phyloP scores from a whole-genome alignment of 30 jellyfish, hydroid and myxozoan species.

The Chrysaora quinquecirrha region DNA sequence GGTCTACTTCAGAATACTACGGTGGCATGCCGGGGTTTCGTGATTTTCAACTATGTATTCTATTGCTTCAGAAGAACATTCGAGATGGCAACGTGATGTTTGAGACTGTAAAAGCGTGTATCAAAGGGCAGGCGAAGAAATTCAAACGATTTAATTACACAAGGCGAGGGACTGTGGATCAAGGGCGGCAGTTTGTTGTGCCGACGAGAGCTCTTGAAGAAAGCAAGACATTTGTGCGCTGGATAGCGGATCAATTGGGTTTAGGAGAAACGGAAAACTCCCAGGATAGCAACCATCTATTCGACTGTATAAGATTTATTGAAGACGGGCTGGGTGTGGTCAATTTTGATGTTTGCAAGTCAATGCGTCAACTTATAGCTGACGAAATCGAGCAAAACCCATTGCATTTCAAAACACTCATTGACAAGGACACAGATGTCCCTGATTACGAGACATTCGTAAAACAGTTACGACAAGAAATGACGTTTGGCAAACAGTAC shows the following conservation, averaged over 20 bases:
- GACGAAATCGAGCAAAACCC: slow-evolving; percentile 82
- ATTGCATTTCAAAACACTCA: slow-evolving; percentile 63
- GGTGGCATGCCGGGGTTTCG: slow-evolving; percentile 88
- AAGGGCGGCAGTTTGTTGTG: slow-evolving; percentile 13
- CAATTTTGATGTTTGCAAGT: slow-evolving; percentile 45
- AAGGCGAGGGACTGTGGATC: slow-evolving; percentile 65
- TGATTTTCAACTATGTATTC: slow-evolving; percentile 78
- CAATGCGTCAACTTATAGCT: slow-evolving; percentile 73
- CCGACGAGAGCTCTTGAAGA: slow-evolving; percentile 66
- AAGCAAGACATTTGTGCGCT: slow-evolving; percentile 62
- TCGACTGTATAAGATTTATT: slow-evolving; percentile 59
- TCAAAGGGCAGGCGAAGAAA: slow-evolving; percentile 69
- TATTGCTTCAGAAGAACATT: slow-evolving; percentile 68
- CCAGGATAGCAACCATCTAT: slow-evolving; percentile 70
- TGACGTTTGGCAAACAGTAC: slow-evolving; percentile 77
- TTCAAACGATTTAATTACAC: slow-evolving; percentile 67
- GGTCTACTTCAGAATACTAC: slow-evolving; percentile 74
- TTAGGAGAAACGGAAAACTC: slow-evolving; percentile 67
- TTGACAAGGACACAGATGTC: slow-evolving; percentile 68
- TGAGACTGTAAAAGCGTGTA: slow-evolving; percentile 84
- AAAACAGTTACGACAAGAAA: slow-evolving; percentile 46
- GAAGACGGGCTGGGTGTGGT: slow-evolving; percentile 65
- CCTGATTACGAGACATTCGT: slow-evolving; percentile 70
- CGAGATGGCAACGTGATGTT: slow-evolving; percentile 90
- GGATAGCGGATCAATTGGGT: slow-evolving; percentile 84